Conservation (phyloP, 1,140 invertebrate species). For the Drosophila subpulchrella region DNA sequence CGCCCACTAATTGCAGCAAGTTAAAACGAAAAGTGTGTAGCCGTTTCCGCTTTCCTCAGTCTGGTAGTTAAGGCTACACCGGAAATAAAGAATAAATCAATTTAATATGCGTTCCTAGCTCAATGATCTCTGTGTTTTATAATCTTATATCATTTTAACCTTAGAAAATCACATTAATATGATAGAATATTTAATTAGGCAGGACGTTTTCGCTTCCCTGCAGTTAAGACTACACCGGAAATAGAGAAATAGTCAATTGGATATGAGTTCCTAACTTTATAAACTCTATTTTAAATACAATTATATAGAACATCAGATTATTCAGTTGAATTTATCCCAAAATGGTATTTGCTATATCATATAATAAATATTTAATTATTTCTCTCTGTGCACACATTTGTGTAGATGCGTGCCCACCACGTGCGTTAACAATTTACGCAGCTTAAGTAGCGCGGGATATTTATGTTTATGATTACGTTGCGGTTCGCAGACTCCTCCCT, state of each 20-base stretch:
- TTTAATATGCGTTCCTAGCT: no score
- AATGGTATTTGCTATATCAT: no score
- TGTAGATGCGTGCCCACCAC: conserved; percentile 46
- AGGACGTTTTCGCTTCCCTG: no score
- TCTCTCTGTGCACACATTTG: conserved; percentile 3
- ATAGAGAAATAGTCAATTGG: no score
- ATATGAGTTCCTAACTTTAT: no score
- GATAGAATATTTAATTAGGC: neutral
- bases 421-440: conserved; percentile 74
- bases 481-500: conserved; percentile 57
- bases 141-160: neutral
- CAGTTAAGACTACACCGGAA: no score
- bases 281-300: no score
- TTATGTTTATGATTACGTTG: conserved; percentile 80
- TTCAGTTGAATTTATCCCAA: no score
- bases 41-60: conserved; percentile 17
- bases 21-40: conserved; percentile 79
- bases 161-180: neutral
- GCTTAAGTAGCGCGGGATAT: conserved; percentile 70
- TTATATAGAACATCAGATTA: no score
- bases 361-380: neutral
- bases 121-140: neutral
- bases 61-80: conserved; percentile 57
- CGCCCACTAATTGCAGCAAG: conserved; percentile 75
- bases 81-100: neutral